phyloP scores from a whole-genome alignment of 2,797 vertebrate species.

The Myotis findleyi region DNA sequence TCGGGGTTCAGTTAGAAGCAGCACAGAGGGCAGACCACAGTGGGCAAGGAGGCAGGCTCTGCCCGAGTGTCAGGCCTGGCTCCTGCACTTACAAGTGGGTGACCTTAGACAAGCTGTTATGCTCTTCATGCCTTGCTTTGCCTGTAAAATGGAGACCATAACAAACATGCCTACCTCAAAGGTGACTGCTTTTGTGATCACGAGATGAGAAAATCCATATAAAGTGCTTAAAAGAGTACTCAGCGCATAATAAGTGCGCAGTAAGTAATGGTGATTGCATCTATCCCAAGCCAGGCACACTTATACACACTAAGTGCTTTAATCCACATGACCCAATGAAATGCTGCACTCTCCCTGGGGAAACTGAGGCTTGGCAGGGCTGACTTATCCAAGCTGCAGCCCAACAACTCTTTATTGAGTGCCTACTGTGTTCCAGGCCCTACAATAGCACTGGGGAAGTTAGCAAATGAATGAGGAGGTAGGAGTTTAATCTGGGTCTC shows the following conservation, averaged over 20 bases:
- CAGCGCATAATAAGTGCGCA: not conserved
- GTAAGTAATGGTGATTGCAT: not conserved
- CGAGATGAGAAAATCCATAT: not conserved
- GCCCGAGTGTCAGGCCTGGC: not conserved
- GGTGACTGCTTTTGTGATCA: not conserved
- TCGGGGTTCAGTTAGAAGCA: not conserved
- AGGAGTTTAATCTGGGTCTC: not conserved
- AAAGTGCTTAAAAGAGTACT: not conserved
- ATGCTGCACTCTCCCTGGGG: not conserved
- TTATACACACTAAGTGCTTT: not conserved
- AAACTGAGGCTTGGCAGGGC: not conserved
- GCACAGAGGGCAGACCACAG: not conserved
- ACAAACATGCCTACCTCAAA: not conserved
- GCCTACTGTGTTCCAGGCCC: not conserved
- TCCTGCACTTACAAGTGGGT: not conserved
- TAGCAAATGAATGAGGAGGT: not conserved
- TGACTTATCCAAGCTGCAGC: not conserved
- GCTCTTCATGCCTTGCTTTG: not conserved
- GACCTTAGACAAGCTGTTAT: not conserved
- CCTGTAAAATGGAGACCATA: not conserved
- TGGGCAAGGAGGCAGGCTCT: not conserved
- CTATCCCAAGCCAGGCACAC: not conserved
- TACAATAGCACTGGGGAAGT: not conserved
- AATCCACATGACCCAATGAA: not conserved
- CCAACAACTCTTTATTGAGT: not conserved